Percentiles rank a stretch among this genome's conserved stretches.
phyloP scores from a whole-genome alignment of 2,113 vertebrate genomes.

The Embiotoca jacksoni region DNA sequence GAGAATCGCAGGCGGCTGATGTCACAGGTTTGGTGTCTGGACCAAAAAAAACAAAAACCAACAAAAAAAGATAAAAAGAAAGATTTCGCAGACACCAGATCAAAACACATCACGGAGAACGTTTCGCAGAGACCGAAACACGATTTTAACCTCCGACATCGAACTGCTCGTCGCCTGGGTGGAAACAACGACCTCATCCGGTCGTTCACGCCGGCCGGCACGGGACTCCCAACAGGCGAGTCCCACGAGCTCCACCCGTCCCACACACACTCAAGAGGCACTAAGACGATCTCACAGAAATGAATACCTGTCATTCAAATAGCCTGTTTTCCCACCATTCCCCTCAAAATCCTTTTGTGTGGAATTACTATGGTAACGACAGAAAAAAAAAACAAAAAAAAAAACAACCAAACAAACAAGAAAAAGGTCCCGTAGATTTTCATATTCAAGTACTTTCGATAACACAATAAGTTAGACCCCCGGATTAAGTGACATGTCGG shows the following conservation, averaged over 20 bases:
- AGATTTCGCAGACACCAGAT: background rate
- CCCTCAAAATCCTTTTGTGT: constrained; percentile 54
- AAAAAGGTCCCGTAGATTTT: constrained; percentile 71
- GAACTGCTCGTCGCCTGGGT: background rate
- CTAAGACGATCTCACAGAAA: constrained; percentile 56
- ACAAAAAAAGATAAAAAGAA: background rate
- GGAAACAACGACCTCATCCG: background rate
- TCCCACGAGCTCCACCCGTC: background rate
- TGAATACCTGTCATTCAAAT: constrained; percentile 76
- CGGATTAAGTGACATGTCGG: constrained; percentile 61
- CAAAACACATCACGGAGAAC: constrained; percentile 16
- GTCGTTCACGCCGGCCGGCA: background rate
- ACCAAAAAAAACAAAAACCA: background rate
- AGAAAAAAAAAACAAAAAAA: constrained; percentile 35
- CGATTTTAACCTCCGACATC: constrained; percentile 31
- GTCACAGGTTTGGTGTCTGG: constrained; percentile 32
- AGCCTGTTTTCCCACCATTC: constrained; percentile 51
- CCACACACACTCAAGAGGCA: constrained; percentile 60
- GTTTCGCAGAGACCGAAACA: constrained; percentile 13
- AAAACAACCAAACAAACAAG: constrained; percentile 7
- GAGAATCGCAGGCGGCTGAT: constrained; percentile 13
- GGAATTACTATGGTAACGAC: constrained; percentile 33
- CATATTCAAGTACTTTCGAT: constrained; percentile 85
- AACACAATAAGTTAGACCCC: constrained; percentile 84
- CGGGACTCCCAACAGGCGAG: background rate